Evolutionary conservation across 92 coral and sea anemone species (phyloP), one percentile per base, ranked within the genome.

Genomic region (Isaurus tuberculatus): DNA sequence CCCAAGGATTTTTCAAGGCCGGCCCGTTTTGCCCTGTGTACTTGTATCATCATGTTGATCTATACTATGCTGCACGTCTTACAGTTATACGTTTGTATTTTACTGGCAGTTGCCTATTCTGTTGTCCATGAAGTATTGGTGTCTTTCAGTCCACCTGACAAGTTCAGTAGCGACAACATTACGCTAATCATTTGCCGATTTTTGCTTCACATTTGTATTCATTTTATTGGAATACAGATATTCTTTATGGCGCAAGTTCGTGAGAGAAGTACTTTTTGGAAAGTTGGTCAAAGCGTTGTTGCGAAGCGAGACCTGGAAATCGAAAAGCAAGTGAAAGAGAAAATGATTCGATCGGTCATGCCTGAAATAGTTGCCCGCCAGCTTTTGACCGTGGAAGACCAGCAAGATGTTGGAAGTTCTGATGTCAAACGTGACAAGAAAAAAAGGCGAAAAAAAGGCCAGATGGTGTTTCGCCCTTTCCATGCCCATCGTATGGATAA

Each of bases 171-270:
- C 70, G 78, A 37, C 66, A 83, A 85, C 30, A 75, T 53, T 25
- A 89, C 91, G 73, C 69, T 77, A 28, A 94, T 92, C 65, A 86
- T 89, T 32, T 90, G 99, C 30, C 93, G 95, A 43, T 63, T 94
- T 26, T 34, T 94, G 7, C 92, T 97, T 1, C 99, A 97, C 69
- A 87, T 93, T 40, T 91, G 98, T 55, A 94, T 97, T 57, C 99
- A 97, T 86, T 84, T 97, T 49, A 92, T 94, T 68, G 99, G 98
- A 9, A 90, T 94, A 34, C 95, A 96, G 69, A 97, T 97, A 44
- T 94, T 95, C 51, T 97, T 94, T 88, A 97, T 94, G 99, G 99
- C 99, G 1, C 99, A 97, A 49, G 98, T 94, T n/a, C 97, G 99
- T 43, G 99, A 97, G 61, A 88, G 99, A 8, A 97, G 99, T 73